These are phyloP conservation scores for Parnassius smintheus DNA, from an alignment of 2,888 invertebrate species.

Conservation along the genomic window DNA sequence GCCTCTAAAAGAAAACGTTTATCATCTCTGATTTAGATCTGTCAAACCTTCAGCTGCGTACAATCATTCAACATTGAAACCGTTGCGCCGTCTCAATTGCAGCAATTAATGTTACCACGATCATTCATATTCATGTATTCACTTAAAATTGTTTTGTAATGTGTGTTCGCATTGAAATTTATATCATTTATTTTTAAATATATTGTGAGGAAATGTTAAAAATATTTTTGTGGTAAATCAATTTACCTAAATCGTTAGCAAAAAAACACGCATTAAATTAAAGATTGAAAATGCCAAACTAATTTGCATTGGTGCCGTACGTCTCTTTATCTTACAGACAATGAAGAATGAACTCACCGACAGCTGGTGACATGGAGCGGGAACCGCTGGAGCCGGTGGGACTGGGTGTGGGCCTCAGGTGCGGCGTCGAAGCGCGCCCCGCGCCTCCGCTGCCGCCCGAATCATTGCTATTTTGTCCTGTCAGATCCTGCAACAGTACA, in stretches of 20 bases:
- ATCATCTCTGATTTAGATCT: conserved; percentile 16
- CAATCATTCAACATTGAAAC: conserved; percentile 22
- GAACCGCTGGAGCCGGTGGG: conserved; percentile 96
- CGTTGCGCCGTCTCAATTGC: conserved; percentile 23
- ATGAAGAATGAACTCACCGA: conserved; percentile 84
- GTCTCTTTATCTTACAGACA: no score
- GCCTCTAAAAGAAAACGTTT: conserved; percentile 1
- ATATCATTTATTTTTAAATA: no score
- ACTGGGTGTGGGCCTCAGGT: conserved; percentile 94
- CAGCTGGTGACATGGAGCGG: conserved; percentile 98
- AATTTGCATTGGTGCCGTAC: no score
- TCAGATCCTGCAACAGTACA: conserved; percentile 86
- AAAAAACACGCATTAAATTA: no score
- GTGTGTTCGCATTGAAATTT: no score
- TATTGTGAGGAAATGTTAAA: no score
- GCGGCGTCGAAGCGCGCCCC: conserved; percentile 79
- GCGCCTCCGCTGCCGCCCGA: conserved; percentile 89
- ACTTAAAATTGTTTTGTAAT: conserved; percentile 1
- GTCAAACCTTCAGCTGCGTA: conserved; percentile 17
- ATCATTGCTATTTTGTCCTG: conserved; percentile 92
- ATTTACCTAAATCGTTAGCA: no score
- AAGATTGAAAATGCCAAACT: no score
- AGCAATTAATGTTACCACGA: conserved; percentile 21
- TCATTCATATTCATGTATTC: conserved; percentile 24
- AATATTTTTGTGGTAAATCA: no score